Percentiles rank a stretch among this genome's conserved stretches.
Evolutionary conservation across 2,113 vertebrate genomes (phyloP).

Genomic region (Ranitomeya imitator): DNA sequence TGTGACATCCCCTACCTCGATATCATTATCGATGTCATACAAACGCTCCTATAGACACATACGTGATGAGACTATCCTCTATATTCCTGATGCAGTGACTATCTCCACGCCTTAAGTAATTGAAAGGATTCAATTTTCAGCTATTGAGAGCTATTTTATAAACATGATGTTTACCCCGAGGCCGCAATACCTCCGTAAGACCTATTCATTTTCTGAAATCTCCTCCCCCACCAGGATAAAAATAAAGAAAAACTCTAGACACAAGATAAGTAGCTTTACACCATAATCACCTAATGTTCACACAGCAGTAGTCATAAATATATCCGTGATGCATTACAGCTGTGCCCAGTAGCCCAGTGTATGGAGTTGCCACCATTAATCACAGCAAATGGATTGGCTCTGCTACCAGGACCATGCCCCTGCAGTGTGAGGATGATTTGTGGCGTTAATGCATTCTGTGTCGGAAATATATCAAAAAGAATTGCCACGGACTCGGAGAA

Average conservation of each 20-base stretch:
- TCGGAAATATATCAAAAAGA: background rate
- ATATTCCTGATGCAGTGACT: background rate
- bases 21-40: background rate
- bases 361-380: background rate
- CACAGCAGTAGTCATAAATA: constrained; percentile 25
- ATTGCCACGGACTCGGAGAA: constrained; percentile 24
- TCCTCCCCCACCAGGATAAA: background rate
- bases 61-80: background rate
- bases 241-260: background rate
- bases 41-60: background rate
- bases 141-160: background rate
- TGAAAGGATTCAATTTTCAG: background rate
- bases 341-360: background rate
- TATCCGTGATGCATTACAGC: constrained; percentile 16
- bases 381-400: constrained; percentile 36
- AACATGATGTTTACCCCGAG: background rate
- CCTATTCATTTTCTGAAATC: background rate
- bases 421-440: constrained; percentile 26
- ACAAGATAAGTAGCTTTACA: background rate
- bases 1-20: background rate
- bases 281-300: background rate
- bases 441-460: constrained; percentile 3
- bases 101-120: background rate
- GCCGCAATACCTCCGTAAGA: background rate
- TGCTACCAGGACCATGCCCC: constrained; percentile 3